Evolutionary conservation across 2,113 vertebrate genomes (phyloP).

Genomic region (Pelusios castaneus): DNA sequence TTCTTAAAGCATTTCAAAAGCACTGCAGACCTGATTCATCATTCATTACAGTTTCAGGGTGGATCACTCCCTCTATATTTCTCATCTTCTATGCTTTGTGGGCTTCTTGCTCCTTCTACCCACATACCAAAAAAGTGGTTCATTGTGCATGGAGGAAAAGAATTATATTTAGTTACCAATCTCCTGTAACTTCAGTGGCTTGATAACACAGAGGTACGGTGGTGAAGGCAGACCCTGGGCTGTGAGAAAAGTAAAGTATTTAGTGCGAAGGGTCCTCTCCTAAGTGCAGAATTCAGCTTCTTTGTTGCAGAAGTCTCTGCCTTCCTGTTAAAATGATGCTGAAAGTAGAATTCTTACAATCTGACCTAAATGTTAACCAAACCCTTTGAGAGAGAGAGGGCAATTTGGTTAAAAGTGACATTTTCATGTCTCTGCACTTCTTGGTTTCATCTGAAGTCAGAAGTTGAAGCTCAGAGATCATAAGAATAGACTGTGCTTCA

Average conservation of each 20-base stretch:
- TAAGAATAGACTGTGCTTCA: background rate
- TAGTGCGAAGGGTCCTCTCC: background rate
- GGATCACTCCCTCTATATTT: rapidly evolving
- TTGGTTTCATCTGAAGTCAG: background rate
- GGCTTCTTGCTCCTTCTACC: background rate
- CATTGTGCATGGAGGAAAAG: background rate
- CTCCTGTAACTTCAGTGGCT: background rate
- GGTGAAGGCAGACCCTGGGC: background rate
- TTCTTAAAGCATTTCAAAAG: background rate
- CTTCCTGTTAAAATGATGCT: background rate
- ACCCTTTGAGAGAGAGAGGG: background rate
- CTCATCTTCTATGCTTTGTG: background rate
- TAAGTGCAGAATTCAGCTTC: background rate
- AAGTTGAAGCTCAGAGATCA: background rate
- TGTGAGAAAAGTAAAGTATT: background rate
- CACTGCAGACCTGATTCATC: rapidly evolving
- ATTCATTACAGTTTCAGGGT: background rate
- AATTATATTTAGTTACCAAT: background rate
- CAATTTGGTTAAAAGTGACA: background rate
- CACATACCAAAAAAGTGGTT: background rate
- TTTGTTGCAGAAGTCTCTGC: background rate
- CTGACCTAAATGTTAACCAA: background rate
- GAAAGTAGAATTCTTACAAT: background rate
- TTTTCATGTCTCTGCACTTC: background rate
- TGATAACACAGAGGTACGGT: background rate